Evolutionary conservation across 2,113 vertebrate genomes (phyloP), one percentile per base, ranked within the genome.

Genomic region (Hyaena hyaena): DNA sequence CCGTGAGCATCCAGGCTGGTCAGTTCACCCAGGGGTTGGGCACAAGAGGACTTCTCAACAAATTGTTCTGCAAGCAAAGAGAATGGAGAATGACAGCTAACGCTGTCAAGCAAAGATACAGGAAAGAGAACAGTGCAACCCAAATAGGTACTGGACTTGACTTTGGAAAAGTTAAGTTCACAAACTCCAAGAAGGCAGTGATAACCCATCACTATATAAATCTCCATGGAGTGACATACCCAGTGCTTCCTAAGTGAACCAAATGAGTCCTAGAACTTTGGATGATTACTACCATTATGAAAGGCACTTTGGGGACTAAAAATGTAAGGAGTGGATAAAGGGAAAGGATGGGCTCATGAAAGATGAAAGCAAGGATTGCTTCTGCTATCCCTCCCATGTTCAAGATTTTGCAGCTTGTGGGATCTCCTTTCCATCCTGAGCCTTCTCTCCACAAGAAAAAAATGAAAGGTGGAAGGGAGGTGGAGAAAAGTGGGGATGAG

Each of bases 1-100:
- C 98, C 99, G 26, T 99, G 99, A 2, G 98, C 58, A 3, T 99
- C 99, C 98, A 99, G 98, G 65, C 99, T 98, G 73, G 99, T 98
- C 97, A 99, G 98, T 89, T 99, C 99, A 0, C 98, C 99, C 97
- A 99, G 97, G 21, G 99, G 97, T 97, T 99, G 99, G 55, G 98
- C 98, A 87, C 99, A 99, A 61, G 99, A 99, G 0, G 99, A 99
- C 98, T 99, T 99, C 98, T 99, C 99, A 97, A 99, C 99, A 84
- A 99, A 99, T 99, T 99, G 99, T 88, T 99, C 99, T 99, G 98
- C 66, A 92, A 90, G 77, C 39, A 79, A 58, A 63, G 69, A 93
- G 28, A 74, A 53, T 1, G 28, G 55, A 92, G 74, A 31, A 3
- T 4, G 55, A 10, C 21, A 50, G 84, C n/a, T 14, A 17, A 26